Evolutionary conservation across 2,888 invertebrate genomes (phyloP).

Genomic region (Alviniconcha strummeri): DNA sequence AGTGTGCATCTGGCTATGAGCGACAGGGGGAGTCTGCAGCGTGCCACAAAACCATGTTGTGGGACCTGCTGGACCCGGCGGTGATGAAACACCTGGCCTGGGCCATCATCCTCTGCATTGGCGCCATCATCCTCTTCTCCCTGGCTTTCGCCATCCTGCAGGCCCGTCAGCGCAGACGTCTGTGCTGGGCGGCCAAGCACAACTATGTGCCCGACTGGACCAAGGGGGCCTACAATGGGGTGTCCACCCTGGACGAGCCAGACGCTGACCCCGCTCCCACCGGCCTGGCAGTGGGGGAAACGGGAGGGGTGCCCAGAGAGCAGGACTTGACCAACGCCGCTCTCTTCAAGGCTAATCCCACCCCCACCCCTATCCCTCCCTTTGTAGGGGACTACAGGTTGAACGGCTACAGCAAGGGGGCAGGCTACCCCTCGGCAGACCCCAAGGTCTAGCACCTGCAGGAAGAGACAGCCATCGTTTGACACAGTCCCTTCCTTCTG

Average conservation of each 20-base stretch:
- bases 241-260: constrained; percentile 40
- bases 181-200: constrained; percentile 62
- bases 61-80: constrained; percentile 65
- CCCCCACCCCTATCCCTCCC: constrained; percentile 14
- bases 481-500: neutral
- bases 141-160: constrained; percentile 63
- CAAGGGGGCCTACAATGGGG: constrained; percentile 60
- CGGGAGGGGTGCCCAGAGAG: neutral
- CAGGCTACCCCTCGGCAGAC: constrained; percentile 11
- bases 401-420: constrained; percentile 19
- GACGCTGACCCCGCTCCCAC: constrained; percentile 19
- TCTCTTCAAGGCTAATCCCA: constrained; percentile 9
- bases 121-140: constrained; percentile 60
- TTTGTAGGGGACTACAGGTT: constrained; percentile 8
- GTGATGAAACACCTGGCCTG: constrained; percentile 64
- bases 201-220: constrained; percentile 48
- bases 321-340: neutral
- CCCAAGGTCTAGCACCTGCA: neutral
- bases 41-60: constrained; percentile 62
- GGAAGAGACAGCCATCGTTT: no score
- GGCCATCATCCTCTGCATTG: constrained; percentile 65
- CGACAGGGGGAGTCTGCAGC: constrained; percentile 36
- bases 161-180: constrained; percentile 56
- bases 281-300: neutral
- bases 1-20: constrained; percentile 51